Evolutionary conservation across 2,888 invertebrate species (phyloP), one percentile per base, ranked within the genome.

Genomic region (Gymnoscelis rufifasciata): DNA sequence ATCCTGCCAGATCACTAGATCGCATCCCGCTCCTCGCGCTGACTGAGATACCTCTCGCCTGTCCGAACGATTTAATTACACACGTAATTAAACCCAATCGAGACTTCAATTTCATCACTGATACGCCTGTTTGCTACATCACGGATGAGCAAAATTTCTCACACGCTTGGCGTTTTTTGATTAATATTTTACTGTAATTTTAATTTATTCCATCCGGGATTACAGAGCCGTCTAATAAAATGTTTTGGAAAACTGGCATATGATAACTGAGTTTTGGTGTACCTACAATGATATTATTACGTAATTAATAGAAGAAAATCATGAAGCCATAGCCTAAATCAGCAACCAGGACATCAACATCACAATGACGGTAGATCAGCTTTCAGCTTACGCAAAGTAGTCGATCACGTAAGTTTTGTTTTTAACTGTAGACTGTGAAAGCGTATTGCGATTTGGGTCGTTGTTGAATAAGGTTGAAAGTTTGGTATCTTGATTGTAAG

Each of bases 61-160:
- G 52, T 57, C 60, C 69, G 64, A 70, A 64, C 69, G 59, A 75
- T 74, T 69, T 68, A 71, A 74, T 76, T 72, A 72, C 60, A 66
- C 68, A 66, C 64, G 62, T 68, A 69, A 76, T 76, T 74, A 69
- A 69, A 70, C 64, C 57, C 59, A 60, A 68, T 64, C 52, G 51
- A 56, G 64, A 58, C 60, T 67, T 59, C 57, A 60, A 68, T 72
- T 71, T 66, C 64, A 64, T 66, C 65, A 66, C 57, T 58, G 59
- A 41, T 57, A 59, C 54, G 59, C 47, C 54, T 59, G 51, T 64
- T 64, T 63, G 56, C 58, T 54, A 57, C 56, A 59, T 54, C 51
- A 54, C 52, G 50, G 15, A 10, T 8, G 31, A 15, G n/a, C 33
- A 33, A 15, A 33, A 15, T 10, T 15, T 13, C 14, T 33, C 10